Evolutionary conservation across 2,888 invertebrate species (phyloP), one percentile per base, ranked within the genome.

Genomic region (Carterocephalus palaemon): DNA sequence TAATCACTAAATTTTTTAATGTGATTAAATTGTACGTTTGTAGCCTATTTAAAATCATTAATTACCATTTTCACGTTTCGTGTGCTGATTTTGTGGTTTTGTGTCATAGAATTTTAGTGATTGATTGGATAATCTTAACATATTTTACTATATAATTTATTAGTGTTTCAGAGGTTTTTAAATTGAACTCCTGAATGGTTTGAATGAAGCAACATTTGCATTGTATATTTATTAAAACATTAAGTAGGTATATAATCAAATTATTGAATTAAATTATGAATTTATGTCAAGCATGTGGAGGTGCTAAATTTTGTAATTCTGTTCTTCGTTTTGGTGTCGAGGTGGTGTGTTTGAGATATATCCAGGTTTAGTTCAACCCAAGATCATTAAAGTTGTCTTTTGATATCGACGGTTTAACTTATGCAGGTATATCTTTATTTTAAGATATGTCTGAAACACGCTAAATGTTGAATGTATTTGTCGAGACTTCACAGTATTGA

Each of bases 401-500:
- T 2, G n/a, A 8, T 3, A 24, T 23, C n/a, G n/a, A n/a, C n/a
- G n/a, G n/a, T n/a, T n/a, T n/a, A n/a, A n/a, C 15, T 10, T 31
- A 22, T 7, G 13, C 8, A 3, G 6, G 26, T 7, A 17, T 17
- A 17, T 16, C 26, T 24, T 32, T 17, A 24, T n/a, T n/a, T 12
- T 13, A n/a, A 15, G 29, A 53, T 50, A 51, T 28, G 52, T 48
- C 45, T 49, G 49, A 42, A 41, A 48, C 49, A 46, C 47, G 46
- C 62, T 56, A 57, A 52, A 52, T 48, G 53, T 55, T 46, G 37
- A 51, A 62, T 63, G 67, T 71, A 69, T 76, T 79, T 72, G 66
- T 75, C 67, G 67, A 70, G 68, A 78, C 68, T 84, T 81, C 80
- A 80, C 81, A 84, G 78, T 84, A 83, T 84, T 84, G 81, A 83